Evolutionary conservation across 2,888 invertebrate species (phyloP).

Genomic region (Hecatera dysodea): DNA sequence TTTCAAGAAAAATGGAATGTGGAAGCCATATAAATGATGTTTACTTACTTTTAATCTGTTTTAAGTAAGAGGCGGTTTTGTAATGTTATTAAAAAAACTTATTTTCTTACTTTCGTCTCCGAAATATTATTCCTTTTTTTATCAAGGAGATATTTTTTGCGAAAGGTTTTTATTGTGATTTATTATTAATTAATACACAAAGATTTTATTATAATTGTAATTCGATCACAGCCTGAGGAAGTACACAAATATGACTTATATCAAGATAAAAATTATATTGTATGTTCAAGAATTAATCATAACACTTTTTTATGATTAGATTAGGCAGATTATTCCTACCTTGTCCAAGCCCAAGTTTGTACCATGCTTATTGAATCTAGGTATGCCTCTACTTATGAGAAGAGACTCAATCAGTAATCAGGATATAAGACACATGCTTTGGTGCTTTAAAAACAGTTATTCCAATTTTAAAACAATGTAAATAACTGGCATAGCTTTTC

Average conservation of each 20-base stretch:
- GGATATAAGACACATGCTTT: too few species aligned
- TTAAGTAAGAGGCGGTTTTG: not conserved
- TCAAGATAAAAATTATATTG: conserved; percentile 16
- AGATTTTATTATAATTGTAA: conserved; percentile 2
- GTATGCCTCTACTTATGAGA: too few species aligned
- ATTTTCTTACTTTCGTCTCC: too few species aligned
- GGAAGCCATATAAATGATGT: not conserved
- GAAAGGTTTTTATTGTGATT: conserved; percentile 8
- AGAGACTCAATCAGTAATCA: too few species aligned
- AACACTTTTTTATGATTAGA: conserved; percentile 19
- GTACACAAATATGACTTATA: not conserved
- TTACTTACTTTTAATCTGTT: not conserved
- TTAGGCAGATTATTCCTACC: not conserved
- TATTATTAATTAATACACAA: conserved; percentile 12
- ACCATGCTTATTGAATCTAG: too few species aligned
- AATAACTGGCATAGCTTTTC: too few species aligned
- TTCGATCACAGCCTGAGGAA: conserved; percentile 3
- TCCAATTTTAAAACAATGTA: too few species aligned
- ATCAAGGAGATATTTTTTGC: not conserved
- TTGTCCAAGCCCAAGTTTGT: too few species aligned
- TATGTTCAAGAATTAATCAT: conserved; percentile 16
- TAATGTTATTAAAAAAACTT: not conserved
- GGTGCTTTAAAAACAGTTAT: too few species aligned
- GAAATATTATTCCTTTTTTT: not conserved
- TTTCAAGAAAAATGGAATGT: not conserved